These are phyloP conservation scores for Meloidogyne chitwoodi DNA, from an alignment of 1,140 invertebrate species.

Conservation along the genomic window DNA sequence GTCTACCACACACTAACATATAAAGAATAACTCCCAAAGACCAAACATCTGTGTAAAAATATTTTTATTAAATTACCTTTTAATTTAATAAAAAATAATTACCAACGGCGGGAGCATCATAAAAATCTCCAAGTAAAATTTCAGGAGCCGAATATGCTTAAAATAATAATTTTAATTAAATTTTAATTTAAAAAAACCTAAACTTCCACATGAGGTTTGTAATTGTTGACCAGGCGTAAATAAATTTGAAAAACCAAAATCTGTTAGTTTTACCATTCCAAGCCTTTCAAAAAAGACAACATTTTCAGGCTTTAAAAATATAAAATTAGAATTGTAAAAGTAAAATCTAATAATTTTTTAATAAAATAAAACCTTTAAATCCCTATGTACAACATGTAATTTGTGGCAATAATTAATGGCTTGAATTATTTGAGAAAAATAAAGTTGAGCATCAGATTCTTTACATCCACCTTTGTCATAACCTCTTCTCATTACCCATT, in stretches of 20 bases:
- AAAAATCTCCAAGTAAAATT: constrained; percentile 82
- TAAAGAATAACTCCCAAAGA: constrained; percentile 94
- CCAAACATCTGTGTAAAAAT: constrained; percentile 77
- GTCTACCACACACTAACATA: constrained; percentile 92
- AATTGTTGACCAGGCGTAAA: constrained; percentile 88
- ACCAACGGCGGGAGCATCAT: constrained; percentile 65
- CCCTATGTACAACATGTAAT: constrained; percentile 84
- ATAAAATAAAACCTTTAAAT: constrained; percentile 62
- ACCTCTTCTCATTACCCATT: constrained; percentile 85
- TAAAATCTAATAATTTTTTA: neutral
- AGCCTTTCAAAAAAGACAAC: constrained; percentile 97
- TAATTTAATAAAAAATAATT: constrained; percentile 5
- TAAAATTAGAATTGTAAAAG: too few species aligned
- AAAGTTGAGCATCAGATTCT: constrained; percentile 76
- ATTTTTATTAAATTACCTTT: constrained; percentile 5
- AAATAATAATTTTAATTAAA: neutral
- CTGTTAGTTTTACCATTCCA: constrained; percentile 93
- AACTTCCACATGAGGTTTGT: constrained; percentile 95
- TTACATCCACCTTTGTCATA: constrained; percentile 69
- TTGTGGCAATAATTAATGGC: constrained; percentile 97
- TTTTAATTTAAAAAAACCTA: constrained; percentile 60
- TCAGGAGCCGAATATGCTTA: constrained; percentile 94
- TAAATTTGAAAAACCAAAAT: constrained; percentile 93
- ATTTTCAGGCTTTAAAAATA: constrained; percentile 91
- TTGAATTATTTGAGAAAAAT: constrained; percentile 81